Conservation (phyloP, 2,888 invertebrate genomes). For the Ellobium chinense region DNA sequence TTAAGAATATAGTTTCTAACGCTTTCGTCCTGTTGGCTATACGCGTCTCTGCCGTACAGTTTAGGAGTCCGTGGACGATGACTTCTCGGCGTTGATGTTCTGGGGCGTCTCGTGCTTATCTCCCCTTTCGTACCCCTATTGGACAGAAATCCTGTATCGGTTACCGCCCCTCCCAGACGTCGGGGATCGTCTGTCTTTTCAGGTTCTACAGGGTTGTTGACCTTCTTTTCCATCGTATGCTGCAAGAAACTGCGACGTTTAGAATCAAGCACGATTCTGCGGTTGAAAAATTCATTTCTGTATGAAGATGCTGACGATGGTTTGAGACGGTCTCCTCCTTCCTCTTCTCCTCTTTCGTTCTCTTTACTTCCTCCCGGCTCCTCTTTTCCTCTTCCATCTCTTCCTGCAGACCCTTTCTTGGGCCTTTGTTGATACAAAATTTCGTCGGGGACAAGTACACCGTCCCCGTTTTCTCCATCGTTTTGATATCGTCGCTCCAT, state of each 20-base stretch:
- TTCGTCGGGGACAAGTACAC: not conserved
- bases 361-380: not conserved
- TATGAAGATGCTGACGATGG: not conserved
- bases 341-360: not conserved
- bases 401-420: not conserved
- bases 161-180: not conserved
- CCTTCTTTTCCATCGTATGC: not conserved
- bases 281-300: slow-evolving; percentile 30
- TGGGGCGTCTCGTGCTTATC: not conserved
- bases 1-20: slow-evolving; percentile 16
- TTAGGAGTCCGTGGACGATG: not conserved
- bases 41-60: slow-evolving; percentile 45
- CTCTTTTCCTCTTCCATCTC: not conserved
- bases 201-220: not conserved
- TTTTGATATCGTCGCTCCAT: slow-evolving; percentile 10
- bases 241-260: slow-evolving; percentile 24
- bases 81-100: not conserved
- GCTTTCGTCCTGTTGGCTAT: slow-evolving; percentile 16
- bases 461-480: not conserved
- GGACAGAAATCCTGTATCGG: slow-evolving; percentile 6
- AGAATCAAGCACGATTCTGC: slow-evolving; percentile 23
- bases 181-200: not conserved
- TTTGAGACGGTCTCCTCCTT: not conserved
- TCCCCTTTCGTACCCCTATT: slow-evolving; percentile 3
- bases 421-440: not conserved